phyloP scores from a whole-genome alignment of 2,797 vertebrate species.

The Alca torda region DNA sequence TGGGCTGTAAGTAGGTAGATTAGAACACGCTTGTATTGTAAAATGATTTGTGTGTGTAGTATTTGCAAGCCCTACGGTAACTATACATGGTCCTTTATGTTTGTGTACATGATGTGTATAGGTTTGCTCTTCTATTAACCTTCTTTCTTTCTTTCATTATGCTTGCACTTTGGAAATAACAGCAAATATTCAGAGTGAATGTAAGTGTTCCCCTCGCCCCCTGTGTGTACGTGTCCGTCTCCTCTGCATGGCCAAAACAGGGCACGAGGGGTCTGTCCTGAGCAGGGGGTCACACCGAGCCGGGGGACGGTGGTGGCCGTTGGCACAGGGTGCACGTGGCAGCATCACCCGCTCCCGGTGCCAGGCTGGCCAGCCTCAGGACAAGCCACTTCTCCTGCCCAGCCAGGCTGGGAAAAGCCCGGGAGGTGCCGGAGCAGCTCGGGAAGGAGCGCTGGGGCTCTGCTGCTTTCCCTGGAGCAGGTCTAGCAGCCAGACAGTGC shows the following conservation, averaged over 20 bases:
- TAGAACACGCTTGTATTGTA: background rate
- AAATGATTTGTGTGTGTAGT: too few species aligned
- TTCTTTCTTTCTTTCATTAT: slow-evolving; percentile 53
- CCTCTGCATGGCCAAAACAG: background rate
- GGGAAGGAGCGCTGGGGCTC: background rate
- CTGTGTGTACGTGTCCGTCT: fast-evolving
- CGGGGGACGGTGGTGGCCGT: background rate
- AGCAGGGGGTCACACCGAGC: background rate
- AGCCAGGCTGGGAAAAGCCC: background rate
- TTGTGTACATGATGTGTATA: fast-evolving
- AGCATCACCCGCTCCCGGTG: fast-evolving
- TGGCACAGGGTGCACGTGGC: fast-evolving
- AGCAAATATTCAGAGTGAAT: slow-evolving; percentile 93
- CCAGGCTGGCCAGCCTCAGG: background rate
- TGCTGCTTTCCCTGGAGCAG: background rate
- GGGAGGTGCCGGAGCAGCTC: background rate
- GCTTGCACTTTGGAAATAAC: slow-evolving; percentile 85
- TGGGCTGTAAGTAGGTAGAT: background rate
- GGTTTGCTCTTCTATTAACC: slow-evolving; percentile 19
- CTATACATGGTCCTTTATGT: fast-evolving
- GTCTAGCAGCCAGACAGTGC: background rate
- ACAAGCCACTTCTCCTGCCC: background rate
- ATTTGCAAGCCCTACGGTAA: background rate
- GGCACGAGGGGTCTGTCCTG: fast-evolving
- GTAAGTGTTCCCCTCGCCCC: slow-evolving; percentile 82